These are phyloP conservation scores for Gallinago undulata DNA, from an alignment of 2,113 vertebrate genomes.

Conservation along the genomic window DNA sequence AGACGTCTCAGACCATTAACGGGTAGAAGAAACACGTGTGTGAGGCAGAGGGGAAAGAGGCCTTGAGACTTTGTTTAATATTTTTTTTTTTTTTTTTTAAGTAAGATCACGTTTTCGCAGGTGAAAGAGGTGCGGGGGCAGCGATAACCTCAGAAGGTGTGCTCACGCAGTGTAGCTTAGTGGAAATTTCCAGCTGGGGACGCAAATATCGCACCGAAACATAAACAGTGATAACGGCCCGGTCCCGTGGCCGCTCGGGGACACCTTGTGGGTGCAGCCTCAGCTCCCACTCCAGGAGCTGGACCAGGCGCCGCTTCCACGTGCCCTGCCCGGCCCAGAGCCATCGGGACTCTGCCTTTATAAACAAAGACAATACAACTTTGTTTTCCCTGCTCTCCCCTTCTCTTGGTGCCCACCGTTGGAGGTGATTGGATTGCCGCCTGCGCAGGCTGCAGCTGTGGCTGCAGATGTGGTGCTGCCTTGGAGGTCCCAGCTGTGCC, in stretches of 20 bases:
- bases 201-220: not conserved
- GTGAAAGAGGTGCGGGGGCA: not conserved
- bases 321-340: not conserved
- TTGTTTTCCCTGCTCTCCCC: not conserved
- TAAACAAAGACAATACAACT: too few relatives aligned
- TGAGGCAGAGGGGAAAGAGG: not conserved
- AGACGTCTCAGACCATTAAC: not conserved
- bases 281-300: not conserved
- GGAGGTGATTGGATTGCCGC: not conserved
- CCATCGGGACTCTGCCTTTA: not conserved
- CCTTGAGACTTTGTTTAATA: not conserved
- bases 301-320: not conserved
- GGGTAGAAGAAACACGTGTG: not conserved
- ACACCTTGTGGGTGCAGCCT: accelerated
- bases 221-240: not conserved
- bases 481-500: not conserved
- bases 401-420: accelerated
- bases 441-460: not conserved
- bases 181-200: conserved; percentile 46
- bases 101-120: not conserved
- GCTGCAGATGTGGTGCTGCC: not conserved
- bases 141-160: not conserved
- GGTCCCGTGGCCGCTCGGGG: not conserved
- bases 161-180: not conserved
- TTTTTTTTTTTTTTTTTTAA: not conserved